Conservation (phyloP, 1,140 invertebrate species). For the Drosophila gunungcola region DNA sequence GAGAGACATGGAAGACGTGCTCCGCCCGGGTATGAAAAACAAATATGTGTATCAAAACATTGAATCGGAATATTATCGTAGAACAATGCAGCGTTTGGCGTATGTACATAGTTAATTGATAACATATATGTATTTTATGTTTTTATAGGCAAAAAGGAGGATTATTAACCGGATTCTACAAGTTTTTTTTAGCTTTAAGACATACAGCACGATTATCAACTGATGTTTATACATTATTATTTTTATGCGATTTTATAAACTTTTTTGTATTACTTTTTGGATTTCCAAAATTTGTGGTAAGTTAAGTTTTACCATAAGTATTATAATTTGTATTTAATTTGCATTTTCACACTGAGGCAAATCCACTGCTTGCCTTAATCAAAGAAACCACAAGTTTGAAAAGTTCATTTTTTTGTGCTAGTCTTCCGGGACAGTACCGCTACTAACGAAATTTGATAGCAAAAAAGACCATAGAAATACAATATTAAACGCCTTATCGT, state of each 20-base stretch:
- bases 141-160: slow-evolving; percentile 49
- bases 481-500: too few species aligned
- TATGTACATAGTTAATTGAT: slow-evolving; percentile 11
- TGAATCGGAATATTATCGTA: slow-evolving; percentile 86
- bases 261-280: slow-evolving; percentile 98
- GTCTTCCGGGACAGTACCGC: too few species aligned
- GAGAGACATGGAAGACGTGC: slow-evolving; percentile 56
- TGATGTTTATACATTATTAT: slow-evolving; percentile 99
- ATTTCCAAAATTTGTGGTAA: slow-evolving; percentile 95
- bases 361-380: too few species aligned
- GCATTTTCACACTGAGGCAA: too few species aligned
- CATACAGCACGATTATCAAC: slow-evolving; percentile 90
- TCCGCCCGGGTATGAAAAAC: slow-evolving; percentile 74
- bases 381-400: too few species aligned
- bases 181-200: slow-evolving; percentile 91
- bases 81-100: slow-evolving; percentile 86
- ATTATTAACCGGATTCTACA: slow-evolving; percentile 36
- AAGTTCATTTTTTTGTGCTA: too few species aligned
- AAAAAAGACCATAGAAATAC: too few species aligned
- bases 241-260: slow-evolving; percentile 98
- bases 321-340: too few species aligned
- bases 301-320: slow-evolving; percentile 53
- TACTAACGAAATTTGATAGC: too few species aligned
- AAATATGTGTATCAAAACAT: slow-evolving; percentile 59
- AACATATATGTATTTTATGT: neutral